These are phyloP conservation scores for Montipora capricornis DNA, from an alignment of 64 coral and sea anemone species.

Conservation along the genomic window DNA sequence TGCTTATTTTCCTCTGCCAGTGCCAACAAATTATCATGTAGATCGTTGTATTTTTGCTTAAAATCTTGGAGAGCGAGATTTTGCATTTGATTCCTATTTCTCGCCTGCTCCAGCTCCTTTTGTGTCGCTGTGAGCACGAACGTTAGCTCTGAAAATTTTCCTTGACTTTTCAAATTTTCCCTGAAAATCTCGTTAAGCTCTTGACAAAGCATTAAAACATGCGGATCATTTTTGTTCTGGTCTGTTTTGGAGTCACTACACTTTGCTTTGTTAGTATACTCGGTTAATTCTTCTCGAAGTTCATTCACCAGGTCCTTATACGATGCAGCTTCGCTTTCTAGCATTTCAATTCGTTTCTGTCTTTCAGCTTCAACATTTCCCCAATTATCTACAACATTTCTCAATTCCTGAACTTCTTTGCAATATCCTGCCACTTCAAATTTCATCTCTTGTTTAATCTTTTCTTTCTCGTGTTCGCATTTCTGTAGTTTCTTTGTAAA, in stretches of 20 bases:
- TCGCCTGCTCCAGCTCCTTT: slow-evolving; percentile 73
- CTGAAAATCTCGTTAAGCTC: slow-evolving; percentile 76
- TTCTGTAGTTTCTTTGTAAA: slow-evolving; percentile 76
- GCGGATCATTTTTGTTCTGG: background rate
- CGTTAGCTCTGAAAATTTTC: slow-evolving; percentile 47
- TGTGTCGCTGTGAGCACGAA: slow-evolving; percentile 43
- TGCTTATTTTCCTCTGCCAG: slow-evolving; percentile 76
- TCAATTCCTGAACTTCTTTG: slow-evolving; percentile 69
- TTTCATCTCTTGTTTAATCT: slow-evolving; percentile 12
- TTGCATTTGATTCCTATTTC: slow-evolving; percentile 57
- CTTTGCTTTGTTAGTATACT: background rate
- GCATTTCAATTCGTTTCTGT: slow-evolving; percentile 26
- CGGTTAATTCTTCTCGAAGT: background rate
- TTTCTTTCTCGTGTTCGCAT: slow-evolving; percentile 43
- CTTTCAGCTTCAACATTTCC: slow-evolving; percentile 20
- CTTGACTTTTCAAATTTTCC: slow-evolving; percentile 68
- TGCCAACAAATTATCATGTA: slow-evolving; percentile 59
- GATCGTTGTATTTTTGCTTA: slow-evolving; percentile 75
- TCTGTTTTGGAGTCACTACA: background rate
- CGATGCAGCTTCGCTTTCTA: slow-evolving; percentile 48
- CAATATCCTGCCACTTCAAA: slow-evolving; percentile 32
- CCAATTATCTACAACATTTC: slow-evolving; percentile 52
- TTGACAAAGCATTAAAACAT: slow-evolving; percentile 21
- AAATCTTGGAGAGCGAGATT: slow-evolving; percentile 68
- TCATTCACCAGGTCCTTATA: slow-evolving; percentile 34